Percentiles rank a stretch among this genome's conserved stretches.
phyloP scores from a whole-genome alignment of 2,888 invertebrate species.

The Lacanobia wlatinum region DNA sequence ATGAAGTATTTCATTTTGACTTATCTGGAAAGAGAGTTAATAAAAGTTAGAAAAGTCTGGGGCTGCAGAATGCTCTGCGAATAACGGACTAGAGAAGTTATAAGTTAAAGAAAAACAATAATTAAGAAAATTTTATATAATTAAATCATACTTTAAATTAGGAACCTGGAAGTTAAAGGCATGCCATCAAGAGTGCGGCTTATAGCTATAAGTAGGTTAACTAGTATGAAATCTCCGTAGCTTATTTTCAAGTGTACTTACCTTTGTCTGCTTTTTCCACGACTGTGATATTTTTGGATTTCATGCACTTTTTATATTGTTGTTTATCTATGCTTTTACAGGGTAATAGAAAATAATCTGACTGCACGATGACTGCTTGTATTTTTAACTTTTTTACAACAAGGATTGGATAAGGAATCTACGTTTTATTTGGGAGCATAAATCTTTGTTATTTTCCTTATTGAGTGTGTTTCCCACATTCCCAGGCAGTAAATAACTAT shows the following conservation, averaged over 20 bases:
- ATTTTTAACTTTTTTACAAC: conserved; percentile 12
- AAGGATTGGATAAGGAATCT: conserved; percentile 17
- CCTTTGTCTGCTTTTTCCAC: conserved; percentile 2
- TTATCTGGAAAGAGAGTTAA: neutral
- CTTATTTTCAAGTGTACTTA: neutral
- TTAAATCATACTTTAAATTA: neutral
- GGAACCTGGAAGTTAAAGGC: neutral
- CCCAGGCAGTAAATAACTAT: neutral
- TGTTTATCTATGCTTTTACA: conserved; percentile 19
- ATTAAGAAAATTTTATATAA: no score
- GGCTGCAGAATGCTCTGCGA: no score
- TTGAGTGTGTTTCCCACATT: conserved; percentile 6
- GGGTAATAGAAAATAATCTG: conserved; percentile 19
- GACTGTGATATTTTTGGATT: conserved; percentile 7
- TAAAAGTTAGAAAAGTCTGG: neutral
- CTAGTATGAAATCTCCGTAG: neutral
- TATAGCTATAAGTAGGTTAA: neutral
- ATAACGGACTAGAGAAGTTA: no score
- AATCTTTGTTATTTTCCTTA: neutral
- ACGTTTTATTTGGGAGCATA: conserved; percentile 21
- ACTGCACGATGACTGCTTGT: neutral
- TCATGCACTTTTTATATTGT: conserved; percentile 26
- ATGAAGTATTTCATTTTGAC: conserved; percentile 53
- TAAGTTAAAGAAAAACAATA: no score
- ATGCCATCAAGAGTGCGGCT: neutral